These are phyloP conservation scores for Leptogaster cylindrica DNA, from an alignment of 2,888 invertebrate species.

Conservation along the genomic window DNA sequence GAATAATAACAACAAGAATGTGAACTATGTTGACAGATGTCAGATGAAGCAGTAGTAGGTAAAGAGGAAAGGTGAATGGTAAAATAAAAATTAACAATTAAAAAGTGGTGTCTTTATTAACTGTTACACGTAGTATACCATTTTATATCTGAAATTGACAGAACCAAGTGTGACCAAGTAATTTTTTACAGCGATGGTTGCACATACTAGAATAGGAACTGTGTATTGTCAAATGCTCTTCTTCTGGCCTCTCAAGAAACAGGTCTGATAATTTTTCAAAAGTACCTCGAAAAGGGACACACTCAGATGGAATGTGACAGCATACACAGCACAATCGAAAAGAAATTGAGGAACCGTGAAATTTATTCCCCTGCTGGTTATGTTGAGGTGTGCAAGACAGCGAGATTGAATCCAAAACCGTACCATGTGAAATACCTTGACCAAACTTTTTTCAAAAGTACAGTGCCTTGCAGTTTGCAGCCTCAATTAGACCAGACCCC, in stretches of 20 bases:
- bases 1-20: too few species aligned
- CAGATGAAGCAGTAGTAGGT: too few species aligned
- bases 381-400: background rate
- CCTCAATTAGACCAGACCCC: too few species aligned
- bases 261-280: slow-evolving; percentile 24
- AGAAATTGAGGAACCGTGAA: background rate
- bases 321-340: slow-evolving; percentile 10
- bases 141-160: too few species aligned
- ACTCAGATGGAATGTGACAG: slow-evolving; percentile 19
- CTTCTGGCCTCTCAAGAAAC: background rate
- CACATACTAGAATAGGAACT: slow-evolving; percentile 33
- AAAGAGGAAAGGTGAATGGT: too few species aligned
- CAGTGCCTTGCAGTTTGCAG: too few species aligned
- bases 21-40: too few species aligned
- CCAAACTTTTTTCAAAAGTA: too few species aligned
- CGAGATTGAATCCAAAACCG: slow-evolving; percentile 13
- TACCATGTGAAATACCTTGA: background rate
- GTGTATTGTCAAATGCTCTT: slow-evolving; percentile 29
- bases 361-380: slow-evolving; percentile 13
- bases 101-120: too few species aligned
- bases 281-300: slow-evolving; percentile 35
- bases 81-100: too few species aligned
- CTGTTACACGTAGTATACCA: too few species aligned
- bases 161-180: slow-evolving; percentile 10
- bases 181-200: slow-evolving; percentile 39